Conservation (phyloP, 2,888 invertebrate genomes). For the Dryococelus australis region DNA sequence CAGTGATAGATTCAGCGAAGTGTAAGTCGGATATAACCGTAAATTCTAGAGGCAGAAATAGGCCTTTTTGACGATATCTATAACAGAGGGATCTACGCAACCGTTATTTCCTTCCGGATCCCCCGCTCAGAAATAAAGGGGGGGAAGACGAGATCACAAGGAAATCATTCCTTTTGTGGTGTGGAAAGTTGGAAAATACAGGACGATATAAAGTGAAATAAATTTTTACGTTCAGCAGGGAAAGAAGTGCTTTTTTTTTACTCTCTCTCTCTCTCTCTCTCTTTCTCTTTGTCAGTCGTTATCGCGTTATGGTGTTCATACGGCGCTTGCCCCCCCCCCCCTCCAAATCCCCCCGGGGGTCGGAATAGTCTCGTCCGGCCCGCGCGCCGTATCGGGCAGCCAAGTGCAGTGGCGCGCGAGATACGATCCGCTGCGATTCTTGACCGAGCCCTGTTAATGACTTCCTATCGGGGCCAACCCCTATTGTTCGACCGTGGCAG, state of each 20-base stretch:
- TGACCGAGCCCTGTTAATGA: constrained; percentile 2
- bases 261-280: neutral
- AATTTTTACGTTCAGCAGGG: neutral
- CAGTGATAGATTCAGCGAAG: neutral
- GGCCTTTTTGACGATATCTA: neutral
- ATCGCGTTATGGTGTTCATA: neutral
- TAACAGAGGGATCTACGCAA: neutral
- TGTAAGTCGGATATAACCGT: neutral
- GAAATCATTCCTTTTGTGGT: neutral
- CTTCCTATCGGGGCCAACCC: constrained; percentile 16
- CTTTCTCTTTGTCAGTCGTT: neutral
- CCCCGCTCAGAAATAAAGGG: neutral
- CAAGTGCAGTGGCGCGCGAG: neutral
- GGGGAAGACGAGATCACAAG: neutral
- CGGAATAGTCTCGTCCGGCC: neutral
- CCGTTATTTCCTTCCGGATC: neutral
- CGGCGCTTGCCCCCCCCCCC: neutral
- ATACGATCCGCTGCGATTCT: neutral
- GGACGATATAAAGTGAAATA: constrained; percentile 16
- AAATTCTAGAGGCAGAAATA: neutral
- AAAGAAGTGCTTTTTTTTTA: neutral
- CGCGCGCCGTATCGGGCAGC: neutral
- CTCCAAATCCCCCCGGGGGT: too few relatives aligned
- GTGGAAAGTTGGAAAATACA: constrained; percentile 16
- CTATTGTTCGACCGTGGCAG: neutral